Base-by-base conservation (phyloP, 2,888 invertebrate species). In the Graphium colonna region DNA sequence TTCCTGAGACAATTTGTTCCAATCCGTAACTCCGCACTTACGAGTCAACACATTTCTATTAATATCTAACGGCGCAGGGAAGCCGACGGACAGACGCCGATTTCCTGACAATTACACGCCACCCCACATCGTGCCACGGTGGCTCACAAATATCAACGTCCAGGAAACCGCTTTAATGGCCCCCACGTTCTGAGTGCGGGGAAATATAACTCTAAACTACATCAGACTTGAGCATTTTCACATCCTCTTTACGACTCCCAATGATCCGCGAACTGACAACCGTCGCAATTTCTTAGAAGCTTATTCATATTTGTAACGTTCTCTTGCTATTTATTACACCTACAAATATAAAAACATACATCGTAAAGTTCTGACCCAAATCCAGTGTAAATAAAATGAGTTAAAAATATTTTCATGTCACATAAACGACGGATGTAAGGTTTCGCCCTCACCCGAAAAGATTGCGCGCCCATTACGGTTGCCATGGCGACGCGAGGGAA, bases 61-160 rank as follows among this genome's bases (percentile, higher is more conserved):
- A 60, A 58, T 58, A 61, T 36, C 38, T 7, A 46, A 59, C 51
- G 48, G 43, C 41, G 50, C 55, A 46, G 50, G 38, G 38, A 18
- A 21, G 42, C 52, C 33, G 51, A 39, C 50, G 33, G 59, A 58
- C 49, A 42, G 45, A 55, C 59, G 53, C 36, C 36, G 36, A 55
- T 59, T 51, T 48, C 52, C 43, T 51, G 55, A 53, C 59, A 57
- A 47, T 39, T 38, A 47, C 47, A 39, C 39, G 47, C 38, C 47
- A 26, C 26, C 39, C 47, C 5, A 21, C 36, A 15, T 15, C 39
- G 15, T 4, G 21, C 33, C 13, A 21, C 47, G 15, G 47, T 10
- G 15, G 39, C 17, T 46, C 36, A 38, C 12, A 36, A 38, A 46
- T 36, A 38, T 46, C 18, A 46, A 36, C 46, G 38, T 46, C 12